Evolutionary conservation across 1,140 invertebrate genomes (phyloP), one percentile per base, ranked within the genome.

Genomic region (Agrilus planipennis): DNA sequence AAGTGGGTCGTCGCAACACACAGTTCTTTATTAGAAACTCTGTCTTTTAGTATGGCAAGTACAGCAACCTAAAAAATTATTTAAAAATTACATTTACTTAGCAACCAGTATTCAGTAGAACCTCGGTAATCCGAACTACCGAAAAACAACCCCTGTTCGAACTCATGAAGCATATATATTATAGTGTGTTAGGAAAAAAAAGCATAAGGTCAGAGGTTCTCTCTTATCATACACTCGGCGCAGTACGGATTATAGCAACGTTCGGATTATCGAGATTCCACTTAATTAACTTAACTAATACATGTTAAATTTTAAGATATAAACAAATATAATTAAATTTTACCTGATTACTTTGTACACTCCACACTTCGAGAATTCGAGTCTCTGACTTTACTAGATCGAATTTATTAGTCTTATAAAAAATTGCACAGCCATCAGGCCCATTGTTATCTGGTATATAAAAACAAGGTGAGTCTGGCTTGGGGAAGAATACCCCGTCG

Each of bases 391-490:
- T 56, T 4, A 79, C 39, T 17, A 82, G 56, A 41, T 77, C 69
- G 40, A 81, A 75, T 57, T 76, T 76, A 28, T 73, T 63, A 27
- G 64, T 67, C 28, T 71, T 65, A 55, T 74, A 84, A 58, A 88
- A 87, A 16, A 87, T 68, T 2, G 83, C 83, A 58, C 83, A 87
- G 3, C 84, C 84, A 62, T 88, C 84, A 0, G 84, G 81, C 1
- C 84, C 83, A 47, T 78, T 81, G 53, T 84, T 84, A 27, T 73
- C 73, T 39, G 72, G 60, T 27, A 82, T 70, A 49, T 84, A 83
- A 12, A 84, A 61, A 58, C 83, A 86, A 0, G 83, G 83, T 0
- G 82, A 86, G 52, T 85, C 79, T 1, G 81, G 82, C 61, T 87
- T 87, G 0, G 79, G 79, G 50, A 75, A 76, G 59, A 86, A 87